Base-by-base conservation (phyloP, 2,113 vertebrate species). In the Cyanocitta stelleri region DNA sequence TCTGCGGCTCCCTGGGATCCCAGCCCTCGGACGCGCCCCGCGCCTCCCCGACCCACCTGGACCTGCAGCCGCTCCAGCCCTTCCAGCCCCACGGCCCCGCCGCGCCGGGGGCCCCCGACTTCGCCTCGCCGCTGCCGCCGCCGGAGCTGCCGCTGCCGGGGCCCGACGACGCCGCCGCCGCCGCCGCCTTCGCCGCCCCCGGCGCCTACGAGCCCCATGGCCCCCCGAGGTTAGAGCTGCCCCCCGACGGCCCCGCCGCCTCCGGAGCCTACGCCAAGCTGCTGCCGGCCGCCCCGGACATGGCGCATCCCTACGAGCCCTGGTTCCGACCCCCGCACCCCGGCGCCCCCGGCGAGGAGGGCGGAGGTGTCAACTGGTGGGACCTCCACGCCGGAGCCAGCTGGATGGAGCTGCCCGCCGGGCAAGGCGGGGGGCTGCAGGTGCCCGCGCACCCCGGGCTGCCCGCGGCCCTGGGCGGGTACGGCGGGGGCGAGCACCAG, bases 231-330 rank as follows among this genome's bases (percentile, higher is more conserved):
- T 92, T 98, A 94, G 97, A 97, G 89, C 92, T 98, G 95, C 97
- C 97, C 72, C 72, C 93, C 55, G 97, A 97, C 89, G 97, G 96
- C 80, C 97, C 96, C 61, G 69, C 96, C 86, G 91, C 92, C 37
- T 83, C 97, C 20, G 97, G 95, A 67, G 90, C 97, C 32, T 98
- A 98, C 72, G 72, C 98, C 95, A 98, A 98, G 90, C 97, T 98
- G 87, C 87, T 98, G 64, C 98, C 98, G 78, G 96, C 98, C 21
- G 22, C 87, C 21, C 92, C 96, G 54, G 98, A 98, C 96, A 99
- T 99, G 99, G 98, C 99, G 51, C 99, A 99, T 91, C 99, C 98
- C 8, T 99, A 99, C 13, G 99, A 99, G 95, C 97, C 99, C 19
- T 99, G 99, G 99, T 97, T 99, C 96, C 97, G 99, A 67, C 98